A percentile compares a stretch with the other conserved stretches of the same genome.
Conservation (phyloP, 2,113 vertebrate species). For the Vidua chalybeata region DNA sequence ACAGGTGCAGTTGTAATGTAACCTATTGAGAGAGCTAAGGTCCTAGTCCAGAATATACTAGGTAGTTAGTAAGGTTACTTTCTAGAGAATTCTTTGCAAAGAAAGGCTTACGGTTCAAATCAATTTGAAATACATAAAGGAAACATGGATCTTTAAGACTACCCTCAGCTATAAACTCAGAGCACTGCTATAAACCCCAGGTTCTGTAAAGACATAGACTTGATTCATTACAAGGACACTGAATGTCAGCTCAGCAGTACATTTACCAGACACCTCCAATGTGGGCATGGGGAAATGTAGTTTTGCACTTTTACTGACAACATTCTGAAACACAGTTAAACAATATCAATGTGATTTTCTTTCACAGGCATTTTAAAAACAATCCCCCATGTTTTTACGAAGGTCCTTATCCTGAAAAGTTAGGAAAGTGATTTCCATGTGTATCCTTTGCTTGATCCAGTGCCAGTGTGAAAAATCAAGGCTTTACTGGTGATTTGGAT, state of each 20-base stretch:
- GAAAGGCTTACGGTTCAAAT: neutral
- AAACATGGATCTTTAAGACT: neutral
- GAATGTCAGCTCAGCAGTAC: constrained; percentile 11
- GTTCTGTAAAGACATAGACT: neutral
- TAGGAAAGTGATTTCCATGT: neutral
- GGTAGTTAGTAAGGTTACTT: neutral
- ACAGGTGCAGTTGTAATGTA: neutral
- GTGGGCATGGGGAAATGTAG: neutral
- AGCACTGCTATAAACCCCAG: neutral
- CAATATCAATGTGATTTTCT: neutral
- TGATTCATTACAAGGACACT: neutral
- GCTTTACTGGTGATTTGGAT: neutral
- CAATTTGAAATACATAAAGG: constrained; percentile 20
- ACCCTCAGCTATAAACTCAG: neutral
- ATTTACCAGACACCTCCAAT: neutral
- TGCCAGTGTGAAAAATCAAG: neutral
- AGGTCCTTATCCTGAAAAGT: neutral
- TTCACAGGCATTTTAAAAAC: neutral
- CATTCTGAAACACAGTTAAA: neutral
- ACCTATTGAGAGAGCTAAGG: neutral
- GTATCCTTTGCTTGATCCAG: neutral
- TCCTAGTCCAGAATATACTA: neutral
- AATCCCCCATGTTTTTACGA: neutral
- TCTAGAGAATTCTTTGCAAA: neutral
- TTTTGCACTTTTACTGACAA: neutral